Conservation (phyloP, 1,140 invertebrate species). For the Ostrea edulis region DNA sequence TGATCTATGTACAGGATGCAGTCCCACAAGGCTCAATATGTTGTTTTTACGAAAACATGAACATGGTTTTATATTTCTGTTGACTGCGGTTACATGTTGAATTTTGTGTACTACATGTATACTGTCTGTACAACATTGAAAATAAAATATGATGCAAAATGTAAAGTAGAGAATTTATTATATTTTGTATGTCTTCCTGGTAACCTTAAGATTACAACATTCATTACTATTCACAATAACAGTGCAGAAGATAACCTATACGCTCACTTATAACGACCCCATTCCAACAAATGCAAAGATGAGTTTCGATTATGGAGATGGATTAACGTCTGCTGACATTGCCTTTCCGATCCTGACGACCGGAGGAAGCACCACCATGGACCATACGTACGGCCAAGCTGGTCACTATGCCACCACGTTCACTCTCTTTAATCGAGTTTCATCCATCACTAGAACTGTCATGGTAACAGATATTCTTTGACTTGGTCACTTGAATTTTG, state of each 20-base stretch:
- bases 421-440: conserved; percentile 65
- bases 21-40: too few relatives aligned
- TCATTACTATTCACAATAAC: not conserved
- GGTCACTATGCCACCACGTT: conserved; percentile 61
- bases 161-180: not conserved
- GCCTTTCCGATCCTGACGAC: conserved; percentile 22
- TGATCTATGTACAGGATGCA: too few relatives aligned
- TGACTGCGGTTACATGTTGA: too few relatives aligned
- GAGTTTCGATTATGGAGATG: conserved; percentile 61
- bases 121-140: too few relatives aligned
- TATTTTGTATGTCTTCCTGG: not conserved
- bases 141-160: too few relatives aligned
- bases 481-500: not conserved
- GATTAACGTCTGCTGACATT: not conserved
- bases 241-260: conserved; percentile 51
- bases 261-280: conserved; percentile 49
- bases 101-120: too few relatives aligned
- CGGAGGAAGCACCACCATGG: not conserved
- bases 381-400: conserved; percentile 54
- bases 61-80: too few relatives aligned
- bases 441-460: conserved; percentile 46
- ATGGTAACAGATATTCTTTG: conserved; percentile 54
- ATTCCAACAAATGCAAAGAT: conserved; percentile 58
- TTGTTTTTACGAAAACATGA: too few relatives aligned
- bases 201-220: too few relatives aligned